Percentiles rank a stretch among this genome's conserved stretches.
phyloP scores from a whole-genome alignment of 2,888 invertebrate genomes.

The Osedax fenrisi region DNA sequence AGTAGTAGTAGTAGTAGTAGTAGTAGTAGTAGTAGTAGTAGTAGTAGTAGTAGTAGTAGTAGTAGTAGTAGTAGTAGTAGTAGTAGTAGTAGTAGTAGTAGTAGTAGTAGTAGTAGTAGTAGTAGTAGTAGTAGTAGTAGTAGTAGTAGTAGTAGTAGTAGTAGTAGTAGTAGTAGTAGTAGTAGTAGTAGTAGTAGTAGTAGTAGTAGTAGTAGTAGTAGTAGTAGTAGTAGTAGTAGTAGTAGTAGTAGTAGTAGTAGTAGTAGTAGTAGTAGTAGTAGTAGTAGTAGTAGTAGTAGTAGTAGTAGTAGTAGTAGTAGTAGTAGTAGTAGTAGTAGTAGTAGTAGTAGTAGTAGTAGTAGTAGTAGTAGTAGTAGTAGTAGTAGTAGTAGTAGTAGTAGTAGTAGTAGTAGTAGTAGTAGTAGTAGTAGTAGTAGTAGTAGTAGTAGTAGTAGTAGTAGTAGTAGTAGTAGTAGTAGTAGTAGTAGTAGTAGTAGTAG shows the following conservation, averaged over 20 bases:
- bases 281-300: background rate
- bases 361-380: too few relatives aligned
- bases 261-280: slow-evolving; percentile 2
- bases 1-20: background rate
- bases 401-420: too few relatives aligned
- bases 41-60: background rate
- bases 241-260: background rate
- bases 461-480: too few relatives aligned
- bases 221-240: background rate
- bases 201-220: slow-evolving; percentile 2
- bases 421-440: too few relatives aligned
- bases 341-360: too few relatives aligned
- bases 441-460: too few relatives aligned
- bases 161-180: slow-evolving; percentile 2
- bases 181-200: background rate
- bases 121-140: background rate
- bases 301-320: slow-evolving; percentile 2
- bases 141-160: background rate
- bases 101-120: background rate
- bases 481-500: too few relatives aligned
- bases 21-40: background rate
- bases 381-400: too few relatives aligned
- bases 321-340: too few relatives aligned
- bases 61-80: background rate
- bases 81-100: background rate